A percentile compares a stretch with the other conserved stretches of the same genome.
Evolutionary conservation across 2,797 vertebrate species (phyloP).

Genomic region (Myotis daubentonii): DNA sequence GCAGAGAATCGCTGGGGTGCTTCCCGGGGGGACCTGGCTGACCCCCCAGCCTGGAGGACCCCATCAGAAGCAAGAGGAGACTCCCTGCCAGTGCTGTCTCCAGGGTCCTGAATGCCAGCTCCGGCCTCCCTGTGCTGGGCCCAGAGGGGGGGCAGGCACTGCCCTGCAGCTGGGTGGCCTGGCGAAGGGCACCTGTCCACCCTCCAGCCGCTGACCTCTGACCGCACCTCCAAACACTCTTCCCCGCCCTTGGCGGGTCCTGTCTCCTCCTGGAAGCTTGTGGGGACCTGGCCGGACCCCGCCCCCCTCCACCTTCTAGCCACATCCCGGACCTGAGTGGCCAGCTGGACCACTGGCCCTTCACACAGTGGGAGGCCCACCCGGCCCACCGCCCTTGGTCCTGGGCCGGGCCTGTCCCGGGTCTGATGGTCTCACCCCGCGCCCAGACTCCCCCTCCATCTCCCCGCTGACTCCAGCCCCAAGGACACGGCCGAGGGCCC

Average conservation of each 20-base stretch:
- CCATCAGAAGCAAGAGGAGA: neutral
- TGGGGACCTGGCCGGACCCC: neutral
- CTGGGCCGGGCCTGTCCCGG: conserved; percentile 45
- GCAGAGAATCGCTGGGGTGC: neutral
- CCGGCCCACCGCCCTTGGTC: conserved; percentile 56
- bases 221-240: neutral
- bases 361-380: neutral
- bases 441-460: conserved; percentile 35
- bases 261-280: neutral
- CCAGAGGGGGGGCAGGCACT: neutral
- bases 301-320: conserved; percentile 56
- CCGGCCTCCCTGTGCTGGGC: no score
- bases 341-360: neutral
- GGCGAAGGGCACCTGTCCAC: neutral
- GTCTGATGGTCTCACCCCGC: conserved; percentile 65
- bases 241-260: neutral
- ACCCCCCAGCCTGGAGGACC: neutral
- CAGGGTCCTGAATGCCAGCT: neutral
- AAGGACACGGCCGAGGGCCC: neutral
- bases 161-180: no score
- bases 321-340: conserved; percentile 39
- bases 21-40: neutral
- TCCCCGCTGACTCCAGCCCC: neutral
- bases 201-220: neutral
- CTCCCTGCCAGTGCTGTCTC: neutral